Conservation (phyloP, 2,888 invertebrate species). For the Rotaria magnacalcarata region DNA sequence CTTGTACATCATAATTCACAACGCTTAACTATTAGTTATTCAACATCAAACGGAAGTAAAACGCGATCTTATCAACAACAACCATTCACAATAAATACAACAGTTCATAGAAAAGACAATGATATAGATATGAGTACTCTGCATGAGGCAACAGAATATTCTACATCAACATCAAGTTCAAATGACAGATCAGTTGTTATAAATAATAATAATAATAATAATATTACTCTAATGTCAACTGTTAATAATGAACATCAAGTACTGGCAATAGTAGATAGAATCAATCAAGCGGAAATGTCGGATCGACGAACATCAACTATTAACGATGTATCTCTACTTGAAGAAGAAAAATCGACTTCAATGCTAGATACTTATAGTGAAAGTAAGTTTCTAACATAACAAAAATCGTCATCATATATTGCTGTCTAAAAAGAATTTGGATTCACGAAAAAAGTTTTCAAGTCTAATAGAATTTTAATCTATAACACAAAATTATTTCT, state of each 20-base stretch:
- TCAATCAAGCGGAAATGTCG: background rate
- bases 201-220: background rate
- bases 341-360: background rate
- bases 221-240: background rate
- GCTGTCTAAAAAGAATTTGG: background rate
- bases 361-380: background rate
- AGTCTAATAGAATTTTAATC: too few relatives aligned
- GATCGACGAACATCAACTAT: background rate
- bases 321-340: background rate
- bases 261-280: background rate
- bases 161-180: conserved; percentile 5
- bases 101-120: background rate
- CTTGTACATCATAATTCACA: background rate
- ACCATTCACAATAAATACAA: background rate
- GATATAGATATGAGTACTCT: conserved; percentile 7
- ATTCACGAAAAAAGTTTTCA: too few relatives aligned
- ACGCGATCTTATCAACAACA: background rate
- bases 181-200: background rate
- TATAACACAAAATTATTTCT: too few relatives aligned
- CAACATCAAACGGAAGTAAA: background rate
- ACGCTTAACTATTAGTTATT: background rate
- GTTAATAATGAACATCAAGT: background rate
- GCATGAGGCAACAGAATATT: background rate
- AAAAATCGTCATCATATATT: background rate
- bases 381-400: background rate